phyloP scores from a whole-genome alignment of 2,888 invertebrate genomes.

The Nemapogon koenigi region DNA sequence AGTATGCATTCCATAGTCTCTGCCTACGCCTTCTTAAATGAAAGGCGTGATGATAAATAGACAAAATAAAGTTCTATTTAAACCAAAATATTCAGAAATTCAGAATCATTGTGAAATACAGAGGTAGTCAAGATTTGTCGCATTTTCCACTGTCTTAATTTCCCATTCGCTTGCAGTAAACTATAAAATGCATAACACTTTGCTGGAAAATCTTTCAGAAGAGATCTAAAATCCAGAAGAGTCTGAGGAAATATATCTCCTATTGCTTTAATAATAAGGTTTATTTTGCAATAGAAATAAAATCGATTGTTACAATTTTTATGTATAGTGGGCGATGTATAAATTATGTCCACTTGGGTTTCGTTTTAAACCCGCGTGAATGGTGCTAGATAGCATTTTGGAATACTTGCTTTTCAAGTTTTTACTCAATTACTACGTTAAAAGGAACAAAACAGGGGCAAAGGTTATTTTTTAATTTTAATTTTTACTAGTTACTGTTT shows the following conservation, averaged over 20 bases:
- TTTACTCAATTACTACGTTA: too few relatives aligned
- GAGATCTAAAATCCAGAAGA: too few relatives aligned
- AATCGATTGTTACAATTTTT: constrained; percentile 1
- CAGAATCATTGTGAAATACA: too few relatives aligned
- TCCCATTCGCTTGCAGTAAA: constrained; percentile 23
- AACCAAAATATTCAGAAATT: too few relatives aligned
- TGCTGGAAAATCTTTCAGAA: too few relatives aligned
- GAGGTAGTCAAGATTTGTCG: constrained; percentile 20
- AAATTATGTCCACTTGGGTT: constrained; percentile 25
- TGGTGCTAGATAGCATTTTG: constrained; percentile 22
- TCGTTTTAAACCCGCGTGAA: constrained; percentile 27
- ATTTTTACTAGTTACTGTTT: too few relatives aligned
- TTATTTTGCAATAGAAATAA: not conserved
- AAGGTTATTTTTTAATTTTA: not conserved
- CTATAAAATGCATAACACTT: constrained; percentile 27
- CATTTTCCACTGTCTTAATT: constrained; percentile 25
- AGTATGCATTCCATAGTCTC: too few relatives aligned
- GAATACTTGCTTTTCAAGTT: not conserved
- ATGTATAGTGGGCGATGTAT: constrained; percentile 20
- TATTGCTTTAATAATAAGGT: not conserved
- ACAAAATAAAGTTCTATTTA: too few relatives aligned
- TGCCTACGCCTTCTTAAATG: too few relatives aligned
- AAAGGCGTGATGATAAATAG: too few relatives aligned
- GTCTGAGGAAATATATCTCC: too few relatives aligned
- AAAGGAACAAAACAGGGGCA: not conserved